phyloP scores from a whole-genome alignment of 2,113 vertebrate species.

The Abramis brama region DNA sequence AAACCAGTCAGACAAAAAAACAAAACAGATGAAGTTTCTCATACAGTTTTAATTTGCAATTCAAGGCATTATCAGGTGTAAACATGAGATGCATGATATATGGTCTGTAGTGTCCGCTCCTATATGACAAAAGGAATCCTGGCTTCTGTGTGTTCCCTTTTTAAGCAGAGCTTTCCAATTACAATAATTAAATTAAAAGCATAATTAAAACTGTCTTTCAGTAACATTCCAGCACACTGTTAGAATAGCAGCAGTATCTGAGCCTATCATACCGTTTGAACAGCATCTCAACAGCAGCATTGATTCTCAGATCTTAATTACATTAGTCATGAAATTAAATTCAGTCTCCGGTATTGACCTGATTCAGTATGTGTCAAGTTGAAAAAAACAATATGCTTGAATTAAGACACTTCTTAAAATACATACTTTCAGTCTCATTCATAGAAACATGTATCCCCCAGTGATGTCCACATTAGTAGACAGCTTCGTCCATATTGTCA shows the following conservation, averaged over 20 bases:
- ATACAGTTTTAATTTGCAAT: neutral
- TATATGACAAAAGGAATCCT: neutral
- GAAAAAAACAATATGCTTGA: neutral
- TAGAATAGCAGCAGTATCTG: slow-evolving; percentile 1
- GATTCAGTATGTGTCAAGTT: neutral
- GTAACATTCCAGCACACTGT: neutral
- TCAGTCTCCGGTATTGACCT: neutral
- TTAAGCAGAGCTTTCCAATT: neutral
- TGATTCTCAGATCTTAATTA: neutral
- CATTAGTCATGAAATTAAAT: neutral
- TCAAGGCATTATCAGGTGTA: slow-evolving; percentile 22
- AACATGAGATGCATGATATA: slow-evolving; percentile 1
- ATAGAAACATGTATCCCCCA: neutral
- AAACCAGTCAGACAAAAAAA: too few species aligned
- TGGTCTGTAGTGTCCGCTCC: neutral
- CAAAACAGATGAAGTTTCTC: neutral
- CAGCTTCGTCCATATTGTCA: slow-evolving; percentile 81
- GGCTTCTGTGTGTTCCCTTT: neutral
- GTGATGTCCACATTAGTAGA: slow-evolving; percentile 66
- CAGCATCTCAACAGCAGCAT: slow-evolving; percentile 7
- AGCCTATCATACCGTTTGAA: neutral
- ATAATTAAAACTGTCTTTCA: neutral
- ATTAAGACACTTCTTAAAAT: neutral
- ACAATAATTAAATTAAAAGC: neutral
- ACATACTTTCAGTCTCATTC: neutral